Percentiles rank a stretch among this genome's conserved stretches.
phyloP scores from a whole-genome alignment of 2,888 invertebrate species.

The Hydriomena furcata region DNA sequence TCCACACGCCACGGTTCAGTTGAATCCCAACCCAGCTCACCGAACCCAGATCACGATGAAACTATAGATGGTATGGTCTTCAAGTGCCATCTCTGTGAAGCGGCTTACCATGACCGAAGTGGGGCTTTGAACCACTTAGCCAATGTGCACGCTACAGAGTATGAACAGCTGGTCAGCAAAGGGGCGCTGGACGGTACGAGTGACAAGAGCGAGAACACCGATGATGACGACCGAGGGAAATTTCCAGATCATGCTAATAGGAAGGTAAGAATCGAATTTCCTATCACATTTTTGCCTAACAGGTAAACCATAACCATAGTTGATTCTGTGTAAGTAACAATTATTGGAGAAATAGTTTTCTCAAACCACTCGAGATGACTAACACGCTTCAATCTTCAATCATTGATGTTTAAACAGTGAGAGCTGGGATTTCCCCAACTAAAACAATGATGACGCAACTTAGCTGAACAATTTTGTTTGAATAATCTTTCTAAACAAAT shows the following conservation, averaged over 20 bases:
- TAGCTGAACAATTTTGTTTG: conserved; percentile 19
- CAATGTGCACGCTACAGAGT: conserved; percentile 89
- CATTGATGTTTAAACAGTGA: no score
- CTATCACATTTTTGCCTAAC: not conserved
- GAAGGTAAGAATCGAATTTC: conserved; percentile 82
- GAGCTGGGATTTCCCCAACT: conserved; percentile 22
- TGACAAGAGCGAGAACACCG: conserved; percentile 86
- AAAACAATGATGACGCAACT: conserved; percentile 23
- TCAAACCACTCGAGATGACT: conserved; percentile 4
- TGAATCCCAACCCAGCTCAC: conserved; percentile 74
- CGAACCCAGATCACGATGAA: conserved; percentile 62
- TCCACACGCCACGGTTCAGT: conserved; percentile 86
- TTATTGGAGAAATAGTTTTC: not conserved
- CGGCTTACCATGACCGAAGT: conserved; percentile 90
- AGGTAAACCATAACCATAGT: not conserved
- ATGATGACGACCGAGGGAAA: conserved; percentile 88
- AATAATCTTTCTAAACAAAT: conserved; percentile 24
- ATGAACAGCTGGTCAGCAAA: conserved; percentile 91
- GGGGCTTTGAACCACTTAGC: conserved; percentile 93
- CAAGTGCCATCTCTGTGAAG: conserved; percentile 97
- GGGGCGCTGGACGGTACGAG: conserved; percentile 86
- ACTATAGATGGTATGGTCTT: conserved; percentile 87
- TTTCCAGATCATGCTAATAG: conserved; percentile 94
- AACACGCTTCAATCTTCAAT: conserved; percentile 15
- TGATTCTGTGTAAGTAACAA: not conserved